phyloP scores from a whole-genome alignment of 2,888 invertebrate species.

The Caenorhabditis uteleia region DNA sequence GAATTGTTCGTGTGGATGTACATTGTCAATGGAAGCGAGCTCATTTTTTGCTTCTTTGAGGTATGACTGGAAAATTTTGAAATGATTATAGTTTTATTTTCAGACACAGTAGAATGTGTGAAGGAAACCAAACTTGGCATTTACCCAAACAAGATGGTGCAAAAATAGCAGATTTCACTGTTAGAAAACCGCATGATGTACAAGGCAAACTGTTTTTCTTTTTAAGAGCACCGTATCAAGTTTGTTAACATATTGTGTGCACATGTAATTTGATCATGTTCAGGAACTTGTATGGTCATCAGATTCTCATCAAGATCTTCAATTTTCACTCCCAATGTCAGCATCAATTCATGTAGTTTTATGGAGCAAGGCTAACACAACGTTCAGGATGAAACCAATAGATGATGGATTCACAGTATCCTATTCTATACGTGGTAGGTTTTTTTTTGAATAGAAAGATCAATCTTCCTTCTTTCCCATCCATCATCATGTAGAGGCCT shows the following conservation, averaged over 20 bases:
- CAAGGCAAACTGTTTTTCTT: slow-evolving; percentile 49
- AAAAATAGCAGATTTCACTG: slow-evolving; percentile 38
- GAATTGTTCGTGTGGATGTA: slow-evolving; percentile 58
- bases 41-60: slow-evolving; percentile 53
- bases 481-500: slow-evolving; percentile 17
- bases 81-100: neutral
- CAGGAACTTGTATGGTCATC: slow-evolving; percentile 53
- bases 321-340: slow-evolving; percentile 43
- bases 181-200: slow-evolving; percentile 37
- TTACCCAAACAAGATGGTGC: slow-evolving; percentile 17
- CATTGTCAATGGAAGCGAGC: slow-evolving; percentile 37
- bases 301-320: slow-evolving; percentile 46
- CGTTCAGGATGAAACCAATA: slow-evolving; percentile 12
- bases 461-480: neutral
- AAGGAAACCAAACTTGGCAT: slow-evolving; percentile 48
- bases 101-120: slow-evolving; percentile 29
- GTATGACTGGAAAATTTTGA: too few relatives aligned
- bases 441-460: slow-evolving; percentile 1
- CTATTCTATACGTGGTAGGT: slow-evolving; percentile 40
- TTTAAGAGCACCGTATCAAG: slow-evolving; percentile 44
- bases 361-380: slow-evolving; percentile 42
- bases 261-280: neutral
- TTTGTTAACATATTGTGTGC: neutral
- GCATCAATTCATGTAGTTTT: slow-evolving; percentile 39
- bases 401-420: slow-evolving; percentile 48